Evolutionary conservation across 2,113 vertebrate species (phyloP).

Genomic region (Neopipo cinnamomea): DNA sequence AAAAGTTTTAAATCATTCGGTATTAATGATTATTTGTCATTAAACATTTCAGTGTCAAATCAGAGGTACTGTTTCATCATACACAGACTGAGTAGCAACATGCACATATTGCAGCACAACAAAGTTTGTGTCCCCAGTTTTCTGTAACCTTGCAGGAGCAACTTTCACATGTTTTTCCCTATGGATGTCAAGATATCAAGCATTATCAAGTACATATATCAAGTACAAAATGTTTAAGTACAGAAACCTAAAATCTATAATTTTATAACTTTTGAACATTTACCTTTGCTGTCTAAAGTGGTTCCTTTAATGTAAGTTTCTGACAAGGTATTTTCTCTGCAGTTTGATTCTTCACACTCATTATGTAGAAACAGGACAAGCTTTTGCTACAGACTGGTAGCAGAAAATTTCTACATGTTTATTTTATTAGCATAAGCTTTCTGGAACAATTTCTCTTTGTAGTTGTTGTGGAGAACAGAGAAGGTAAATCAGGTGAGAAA

Average conservation of each 20-base stretch:
- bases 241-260: not conserved
- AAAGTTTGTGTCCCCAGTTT: not conserved
- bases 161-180: not conserved
- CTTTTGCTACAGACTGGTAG: not conserved
- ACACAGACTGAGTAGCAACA: not conserved
- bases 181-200: not conserved
- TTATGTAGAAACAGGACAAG: not conserved
- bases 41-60: not conserved
- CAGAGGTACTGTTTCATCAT: not conserved
- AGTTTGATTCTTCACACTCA: not conserved
- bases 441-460: not conserved
- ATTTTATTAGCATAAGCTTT: not conserved
- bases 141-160: not conserved
- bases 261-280: not conserved
- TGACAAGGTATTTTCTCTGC: not conserved
- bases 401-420: not conserved
- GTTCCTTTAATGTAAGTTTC: not conserved
- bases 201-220: too few species aligned
- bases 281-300: not conserved
- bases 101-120: not conserved
- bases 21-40: not conserved
- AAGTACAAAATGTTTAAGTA: not conserved
- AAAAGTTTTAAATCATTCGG: rapidly evolving
- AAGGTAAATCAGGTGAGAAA: not conserved
- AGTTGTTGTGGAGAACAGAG: not conserved